Percentiles rank a stretch among this genome's conserved stretches.
Conservation (phyloP, 2,888 invertebrate genomes). For the Vandiemenella viatica region DNA sequence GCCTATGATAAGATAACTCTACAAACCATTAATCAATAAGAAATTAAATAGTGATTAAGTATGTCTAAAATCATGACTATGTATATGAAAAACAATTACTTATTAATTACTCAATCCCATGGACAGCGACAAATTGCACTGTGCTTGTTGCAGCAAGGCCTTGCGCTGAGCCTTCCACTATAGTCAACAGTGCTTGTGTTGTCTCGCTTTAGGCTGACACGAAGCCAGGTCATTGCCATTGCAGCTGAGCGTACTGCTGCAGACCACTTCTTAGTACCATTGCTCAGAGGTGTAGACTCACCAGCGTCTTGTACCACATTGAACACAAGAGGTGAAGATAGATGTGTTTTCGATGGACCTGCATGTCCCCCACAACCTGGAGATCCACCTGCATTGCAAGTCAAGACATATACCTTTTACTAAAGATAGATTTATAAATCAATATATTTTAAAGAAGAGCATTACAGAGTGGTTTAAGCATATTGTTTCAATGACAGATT, state of each 20-base stretch:
- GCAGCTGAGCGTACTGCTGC: not conserved
- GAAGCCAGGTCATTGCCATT: slow-evolving; percentile 3
- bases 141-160: slow-evolving; percentile 12
- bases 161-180: slow-evolving; percentile 1
- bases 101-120: slow-evolving; percentile 10
- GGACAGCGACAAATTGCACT: slow-evolving; percentile 14
- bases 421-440: too few species aligned
- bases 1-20: too few species aligned
- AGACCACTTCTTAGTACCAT: not conserved
- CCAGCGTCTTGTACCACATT: slow-evolving; percentile 18
- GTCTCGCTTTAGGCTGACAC: slow-evolving; percentile 7
- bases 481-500: too few species aligned
- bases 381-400: slow-evolving; percentile 10
- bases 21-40: too few species aligned
- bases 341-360: slow-evolving; percentile 7
- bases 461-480: too few species aligned
- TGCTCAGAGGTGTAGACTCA: slow-evolving; percentile 13
- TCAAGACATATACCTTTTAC: too few species aligned
- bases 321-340: slow-evolving; percentile 18
- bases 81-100: too few species aligned
- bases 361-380: slow-evolving; percentile 11
- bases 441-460: not conserved
- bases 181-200: slow-evolving; percentile 11
- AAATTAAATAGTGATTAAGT: too few species aligned
- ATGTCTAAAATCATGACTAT: too few species aligned